Evolutionary conservation across 2,888 invertebrate species (phyloP).

Genomic region (Callinectes sapidus): DNA sequence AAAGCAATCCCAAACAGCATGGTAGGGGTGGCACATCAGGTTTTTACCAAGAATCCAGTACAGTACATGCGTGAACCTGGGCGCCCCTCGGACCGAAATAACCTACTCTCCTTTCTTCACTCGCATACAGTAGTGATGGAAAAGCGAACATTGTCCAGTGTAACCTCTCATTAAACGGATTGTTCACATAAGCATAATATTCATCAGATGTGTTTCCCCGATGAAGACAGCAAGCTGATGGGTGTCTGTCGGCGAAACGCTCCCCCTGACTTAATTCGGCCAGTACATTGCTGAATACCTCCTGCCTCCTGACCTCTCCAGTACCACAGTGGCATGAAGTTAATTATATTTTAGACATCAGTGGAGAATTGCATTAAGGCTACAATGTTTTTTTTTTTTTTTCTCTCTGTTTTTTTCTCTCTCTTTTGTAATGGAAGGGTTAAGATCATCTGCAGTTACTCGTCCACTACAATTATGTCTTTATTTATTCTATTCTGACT

Average conservation of each 20-base stretch:
- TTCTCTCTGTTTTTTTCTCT: too few species aligned
- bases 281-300: background rate
- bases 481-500: too few species aligned
- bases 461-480: too few species aligned
- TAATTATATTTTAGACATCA: too few species aligned
- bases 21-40: background rate
- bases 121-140: background rate
- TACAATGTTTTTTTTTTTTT: too few species aligned
- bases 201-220: background rate
- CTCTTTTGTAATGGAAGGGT: too few species aligned
- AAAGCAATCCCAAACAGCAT: background rate
- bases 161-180: background rate
- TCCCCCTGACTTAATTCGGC: background rate
- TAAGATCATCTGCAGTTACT: too few species aligned
- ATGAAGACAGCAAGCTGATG: background rate
- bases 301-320: background rate
- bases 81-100: background rate
- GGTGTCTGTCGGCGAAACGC: background rate
- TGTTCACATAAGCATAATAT: background rate
- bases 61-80: background rate
- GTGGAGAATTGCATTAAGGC: too few species aligned
- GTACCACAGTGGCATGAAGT: too few species aligned
- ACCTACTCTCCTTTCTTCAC: background rate
- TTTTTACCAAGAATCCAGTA: background rate
- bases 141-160: background rate